These are phyloP conservation scores for Fundulus diaphanus DNA, from an alignment of 2,797 vertebrate genomes.

Conservation along the genomic window DNA sequence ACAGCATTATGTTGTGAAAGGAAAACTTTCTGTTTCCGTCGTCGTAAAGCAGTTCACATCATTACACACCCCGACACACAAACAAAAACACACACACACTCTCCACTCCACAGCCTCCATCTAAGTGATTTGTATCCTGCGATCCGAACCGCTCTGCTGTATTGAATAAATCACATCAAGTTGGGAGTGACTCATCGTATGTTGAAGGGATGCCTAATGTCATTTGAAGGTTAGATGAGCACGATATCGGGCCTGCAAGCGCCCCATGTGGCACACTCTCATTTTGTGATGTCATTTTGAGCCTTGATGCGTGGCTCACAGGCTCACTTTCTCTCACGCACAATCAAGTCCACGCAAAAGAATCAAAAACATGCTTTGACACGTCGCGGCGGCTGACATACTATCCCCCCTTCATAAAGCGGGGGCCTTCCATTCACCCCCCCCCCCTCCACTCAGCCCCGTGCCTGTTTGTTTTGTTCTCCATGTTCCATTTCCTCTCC, in stretches of 20 bases:
- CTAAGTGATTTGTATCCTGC: slow-evolving; percentile 74
- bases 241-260: slow-evolving; percentile 42
- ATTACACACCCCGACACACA: slow-evolving; percentile 2
- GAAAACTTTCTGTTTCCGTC: slow-evolving; percentile 28
- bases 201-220: slow-evolving; percentile 69
- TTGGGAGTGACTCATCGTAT: slow-evolving; percentile 63
- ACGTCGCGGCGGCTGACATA: slow-evolving; percentile 60
- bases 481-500: slow-evolving; percentile 77
- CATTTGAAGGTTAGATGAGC: slow-evolving; percentile 80
- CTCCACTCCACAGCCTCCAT: slow-evolving; percentile 47
- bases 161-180: slow-evolving; percentile 77
- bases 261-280: slow-evolving; percentile 35
- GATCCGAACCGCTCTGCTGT: slow-evolving; percentile 64
- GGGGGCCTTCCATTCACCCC: slow-evolving; percentile 32
- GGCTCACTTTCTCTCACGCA: slow-evolving; percentile 27
- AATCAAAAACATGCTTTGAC: slow-evolving; percentile 45
- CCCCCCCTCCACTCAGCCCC: not conserved
- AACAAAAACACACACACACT: slow-evolving; percentile 11
- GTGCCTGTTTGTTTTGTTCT: slow-evolving; percentile 72
- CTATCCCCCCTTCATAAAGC: slow-evolving; percentile 54
- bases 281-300: slow-evolving; percentile 54
- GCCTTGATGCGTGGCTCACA: slow-evolving; percentile 34
- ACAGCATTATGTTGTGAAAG: slow-evolving; percentile 15
- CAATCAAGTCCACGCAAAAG: slow-evolving; percentile 26
- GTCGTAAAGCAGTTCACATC: slow-evolving; percentile 18